These are phyloP conservation scores for Melipona beecheii DNA, from an alignment of 2,888 invertebrate species.

Conservation along the genomic window DNA sequence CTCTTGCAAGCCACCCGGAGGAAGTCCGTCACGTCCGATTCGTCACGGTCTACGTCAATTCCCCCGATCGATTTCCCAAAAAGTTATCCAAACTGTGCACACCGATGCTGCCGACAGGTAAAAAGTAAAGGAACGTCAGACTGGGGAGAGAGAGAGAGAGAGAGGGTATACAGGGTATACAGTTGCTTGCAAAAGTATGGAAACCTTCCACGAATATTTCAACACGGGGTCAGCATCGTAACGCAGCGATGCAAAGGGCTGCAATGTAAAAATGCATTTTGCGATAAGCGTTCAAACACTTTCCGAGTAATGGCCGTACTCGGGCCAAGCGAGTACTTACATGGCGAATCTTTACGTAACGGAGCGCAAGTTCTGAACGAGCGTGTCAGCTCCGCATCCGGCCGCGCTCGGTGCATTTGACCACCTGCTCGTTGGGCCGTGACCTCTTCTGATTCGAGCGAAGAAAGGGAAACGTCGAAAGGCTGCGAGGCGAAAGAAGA, in stretches of 20 bases:
- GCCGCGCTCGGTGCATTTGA: conserved; percentile 65
- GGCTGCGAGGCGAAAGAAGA: conserved; percentile 1
- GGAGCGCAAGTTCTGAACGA: conserved; percentile 70
- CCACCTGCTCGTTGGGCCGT: conserved; percentile 78
- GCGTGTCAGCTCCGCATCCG: conserved; percentile 69
- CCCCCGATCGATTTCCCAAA: conserved; percentile 39
- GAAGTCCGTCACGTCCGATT: conserved; percentile 38
- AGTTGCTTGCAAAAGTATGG: neutral
- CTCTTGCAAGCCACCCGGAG: neutral
- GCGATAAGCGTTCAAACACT: neutral
- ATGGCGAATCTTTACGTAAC: conserved; percentile 75
- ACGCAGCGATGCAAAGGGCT: no score
- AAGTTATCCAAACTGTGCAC: neutral
- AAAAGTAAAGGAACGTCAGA: conserved; percentile 25
- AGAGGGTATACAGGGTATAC: conserved; percentile 23
- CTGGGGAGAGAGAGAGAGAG: conserved; percentile 40
- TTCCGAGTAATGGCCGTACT: no score
- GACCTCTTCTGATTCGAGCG: conserved; percentile 69
- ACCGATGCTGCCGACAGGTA: neutral
- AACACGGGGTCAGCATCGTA: no score
- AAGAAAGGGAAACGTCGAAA: conserved; percentile 17
- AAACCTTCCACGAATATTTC: no score
- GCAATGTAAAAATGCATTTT: neutral
- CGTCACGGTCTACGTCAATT: conserved; percentile 45
- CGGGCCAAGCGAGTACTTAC: neutral